Evolutionary conservation across 2,113 vertebrate species (phyloP).

Genomic region (Charina bottae): DNA sequence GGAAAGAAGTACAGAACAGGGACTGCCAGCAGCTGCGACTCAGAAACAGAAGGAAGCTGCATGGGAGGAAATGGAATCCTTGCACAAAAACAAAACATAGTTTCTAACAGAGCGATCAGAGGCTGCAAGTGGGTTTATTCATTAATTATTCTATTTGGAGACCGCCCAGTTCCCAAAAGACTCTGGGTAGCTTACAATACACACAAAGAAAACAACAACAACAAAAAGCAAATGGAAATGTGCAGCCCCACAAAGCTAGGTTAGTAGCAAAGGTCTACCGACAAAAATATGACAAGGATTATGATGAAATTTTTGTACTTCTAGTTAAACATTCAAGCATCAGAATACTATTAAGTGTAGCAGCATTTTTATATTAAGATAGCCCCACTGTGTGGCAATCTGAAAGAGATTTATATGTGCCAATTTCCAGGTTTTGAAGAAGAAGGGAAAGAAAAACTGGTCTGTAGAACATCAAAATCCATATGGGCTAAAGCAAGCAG

Average conservation of each 20-base stretch:
- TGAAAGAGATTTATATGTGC: no score
- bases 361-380: background rate
- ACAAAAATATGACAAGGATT: background rate
- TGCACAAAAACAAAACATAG: background rate
- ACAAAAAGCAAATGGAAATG: background rate
- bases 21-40: background rate
- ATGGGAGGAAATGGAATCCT: background rate
- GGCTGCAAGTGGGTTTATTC: no score
- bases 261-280: background rate
- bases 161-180: background rate
- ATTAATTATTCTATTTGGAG: background rate
- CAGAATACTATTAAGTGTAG: background rate
- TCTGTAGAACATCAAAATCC: no score
- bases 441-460: no score
- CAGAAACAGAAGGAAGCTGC: background rate
- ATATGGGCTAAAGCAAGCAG: no score
- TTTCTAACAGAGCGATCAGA: background rate
- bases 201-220: background rate
- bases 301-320: background rate
- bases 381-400: background rate
- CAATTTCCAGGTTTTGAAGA: no score
- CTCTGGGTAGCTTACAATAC: background rate
- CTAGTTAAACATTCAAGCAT: background rate
- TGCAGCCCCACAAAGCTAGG: background rate
- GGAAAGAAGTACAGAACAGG: background rate